These are phyloP conservation scores for Gavia stellata DNA, from an alignment of 2,113 vertebrate genomes.

Conservation along the genomic window DNA sequence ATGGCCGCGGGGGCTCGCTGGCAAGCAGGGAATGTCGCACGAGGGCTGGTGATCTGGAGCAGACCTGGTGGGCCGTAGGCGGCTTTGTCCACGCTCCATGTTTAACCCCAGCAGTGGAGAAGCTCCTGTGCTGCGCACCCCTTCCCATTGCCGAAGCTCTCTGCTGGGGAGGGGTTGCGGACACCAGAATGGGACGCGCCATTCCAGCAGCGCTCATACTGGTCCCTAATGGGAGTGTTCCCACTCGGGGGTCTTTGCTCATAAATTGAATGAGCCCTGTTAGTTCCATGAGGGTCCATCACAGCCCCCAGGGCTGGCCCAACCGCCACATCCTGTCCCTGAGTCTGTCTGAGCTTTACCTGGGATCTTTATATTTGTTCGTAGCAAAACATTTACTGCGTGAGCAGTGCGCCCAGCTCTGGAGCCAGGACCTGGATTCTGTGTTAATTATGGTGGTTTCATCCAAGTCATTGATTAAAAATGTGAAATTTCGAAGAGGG, in stretches of 20 bases:
- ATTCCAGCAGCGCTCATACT: neutral
- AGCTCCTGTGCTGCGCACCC: neutral
- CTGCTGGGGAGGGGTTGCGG: neutral
- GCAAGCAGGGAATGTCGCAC: fast-evolving
- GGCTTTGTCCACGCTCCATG: neutral
- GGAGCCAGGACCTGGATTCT: neutral
- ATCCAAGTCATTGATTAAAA: neutral
- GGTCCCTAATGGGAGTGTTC: neutral
- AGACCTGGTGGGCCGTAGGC: neutral
- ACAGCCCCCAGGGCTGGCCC: neutral
- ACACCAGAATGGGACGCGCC: fast-evolving
- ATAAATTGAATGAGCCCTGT: neutral
- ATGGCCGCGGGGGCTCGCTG: fast-evolving
- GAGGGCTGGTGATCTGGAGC: neutral
- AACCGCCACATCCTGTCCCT: fast-evolving
- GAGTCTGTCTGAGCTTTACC: neutral
- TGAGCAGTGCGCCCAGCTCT: neutral
- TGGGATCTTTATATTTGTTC: neutral
- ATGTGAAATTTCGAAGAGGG: neutral
- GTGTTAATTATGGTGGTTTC: neutral
- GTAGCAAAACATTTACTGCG: neutral
- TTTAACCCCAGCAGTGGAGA: neutral
- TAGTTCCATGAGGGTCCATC: neutral
- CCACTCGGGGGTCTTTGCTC: neutral
- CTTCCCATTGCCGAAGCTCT: neutral